Conservation (phyloP, 1,140 invertebrate genomes). For the Diorhabda elongata region DNA sequence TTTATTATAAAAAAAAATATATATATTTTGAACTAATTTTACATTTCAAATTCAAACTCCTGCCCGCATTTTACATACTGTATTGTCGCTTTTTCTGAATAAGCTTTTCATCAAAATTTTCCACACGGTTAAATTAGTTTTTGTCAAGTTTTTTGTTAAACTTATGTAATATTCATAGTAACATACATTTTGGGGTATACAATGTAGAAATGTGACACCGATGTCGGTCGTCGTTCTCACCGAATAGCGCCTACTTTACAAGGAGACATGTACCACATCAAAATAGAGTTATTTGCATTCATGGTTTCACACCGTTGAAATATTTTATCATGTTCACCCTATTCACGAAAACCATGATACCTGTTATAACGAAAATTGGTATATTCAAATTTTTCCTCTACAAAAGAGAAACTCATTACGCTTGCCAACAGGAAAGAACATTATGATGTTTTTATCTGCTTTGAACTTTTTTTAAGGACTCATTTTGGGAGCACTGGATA, state of each 20-base stretch:
- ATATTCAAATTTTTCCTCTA: constrained; percentile 6
- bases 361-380: constrained; percentile 1
- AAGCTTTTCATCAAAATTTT: too few species aligned
- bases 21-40: too few species aligned
- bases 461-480: background rate
- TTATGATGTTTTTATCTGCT: constrained; percentile 8
- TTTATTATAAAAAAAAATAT: too few species aligned
- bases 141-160: background rate
- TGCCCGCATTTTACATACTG: too few species aligned
- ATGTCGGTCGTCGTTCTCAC: constrained; percentile 6
- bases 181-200: constrained; percentile 14
- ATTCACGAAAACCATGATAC: background rate
- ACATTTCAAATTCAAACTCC: too few species aligned
- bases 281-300: constrained; percentile 17
- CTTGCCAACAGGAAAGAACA: constrained; percentile 5
- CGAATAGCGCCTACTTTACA: constrained; percentile 17
- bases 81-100: too few species aligned
- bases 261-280: constrained; percentile 18
- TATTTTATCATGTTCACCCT: constrained; percentile 16
- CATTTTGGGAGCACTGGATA: background rate
- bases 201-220: constrained; percentile 8
- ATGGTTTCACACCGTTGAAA: constrained; percentile 8
- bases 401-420: constrained; percentile 15
- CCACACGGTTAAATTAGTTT: background rate
- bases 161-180: constrained; percentile 18